Evolutionary conservation across 2,888 invertebrate genomes (phyloP), one percentile per base, ranked within the genome.

Genomic region (Campopleginae sp.): DNA sequence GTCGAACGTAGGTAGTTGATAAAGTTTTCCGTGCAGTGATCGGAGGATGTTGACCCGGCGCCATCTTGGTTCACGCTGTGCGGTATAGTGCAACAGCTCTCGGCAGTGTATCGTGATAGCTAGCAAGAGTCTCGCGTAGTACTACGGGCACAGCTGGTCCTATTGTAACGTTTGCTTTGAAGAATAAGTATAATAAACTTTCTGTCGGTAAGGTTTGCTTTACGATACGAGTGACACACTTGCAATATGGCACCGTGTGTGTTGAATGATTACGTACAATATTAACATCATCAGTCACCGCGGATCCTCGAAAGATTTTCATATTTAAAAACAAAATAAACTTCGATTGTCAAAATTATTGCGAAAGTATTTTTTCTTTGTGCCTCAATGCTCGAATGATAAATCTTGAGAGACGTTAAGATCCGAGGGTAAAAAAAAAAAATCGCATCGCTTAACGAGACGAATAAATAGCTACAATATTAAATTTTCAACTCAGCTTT

Each of bases 21-120:
- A 63, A 33, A 86, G 88, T 74, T 76, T 78, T 79, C 74, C 70
- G 61, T 70, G 5, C 12, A 72, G 61, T 61, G 78, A 80, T 91
- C 91, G 91, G 94, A 93, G 87, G 89, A 93, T 94, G 94, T 95
- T 94, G 94, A 93, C 94, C 94, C 89, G 86, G 74, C 89, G 90
- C 91, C 91, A 93, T 92, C 86, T 91, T 91, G 91, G 90, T 88
- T 89, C 91, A 90, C 89, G 87, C 19, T 85, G 75, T 72, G 77
- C 88, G 90, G 78, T 80, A 74, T 46, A 58, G 71, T 79, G 74
- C 77, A 48, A 77, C 75, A 48, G 48, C 42, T n/a, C 12, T n/a
- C 48, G 31, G 27, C 12, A 31, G 31, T 44, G n/a, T 33, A 44
- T 70, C 19, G 68, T 72, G 38, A 65, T 71, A 65, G 31, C 44